phyloP scores from a whole-genome alignment of 2,888 invertebrate genomes.

The Eristalinus aeneus region DNA sequence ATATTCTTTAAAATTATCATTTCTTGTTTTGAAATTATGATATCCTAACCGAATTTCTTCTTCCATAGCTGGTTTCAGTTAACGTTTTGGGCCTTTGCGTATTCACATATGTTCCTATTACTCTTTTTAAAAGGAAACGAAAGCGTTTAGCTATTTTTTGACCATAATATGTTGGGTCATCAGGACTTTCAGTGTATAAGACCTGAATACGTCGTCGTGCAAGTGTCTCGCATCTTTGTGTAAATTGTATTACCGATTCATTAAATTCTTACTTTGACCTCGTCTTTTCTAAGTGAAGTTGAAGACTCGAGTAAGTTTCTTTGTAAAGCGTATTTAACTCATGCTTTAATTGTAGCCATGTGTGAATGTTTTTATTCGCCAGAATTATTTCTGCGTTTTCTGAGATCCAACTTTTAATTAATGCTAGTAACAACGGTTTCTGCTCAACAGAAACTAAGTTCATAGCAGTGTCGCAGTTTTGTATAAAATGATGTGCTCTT shows the following conservation, averaged over 20 bases:
- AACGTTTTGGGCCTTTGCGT: neutral
- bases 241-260: neutral
- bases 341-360: neutral
- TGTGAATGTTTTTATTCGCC: slow-evolving; percentile 1
- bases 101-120: neutral
- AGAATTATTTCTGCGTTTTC: slow-evolving; percentile 9
- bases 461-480: too few species aligned
- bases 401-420: neutral
- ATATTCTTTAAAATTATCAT: too few species aligned
- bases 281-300: neutral
- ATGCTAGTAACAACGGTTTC: neutral
- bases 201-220: neutral
- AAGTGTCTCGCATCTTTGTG: neutral
- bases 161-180: neutral
- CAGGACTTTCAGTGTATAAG: neutral
- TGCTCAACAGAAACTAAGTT: too few species aligned
- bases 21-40: too few species aligned
- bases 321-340: neutral
- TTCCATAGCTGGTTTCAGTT: neutral
- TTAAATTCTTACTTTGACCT: neutral
- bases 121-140: neutral
- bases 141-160: neutral
- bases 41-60: too few species aligned
- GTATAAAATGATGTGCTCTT: too few species aligned
- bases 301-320: neutral